Evolutionary conservation across 2,888 invertebrate species (phyloP), one percentile per base, ranked within the genome.

Genomic region (Apodemia zela): DNA sequence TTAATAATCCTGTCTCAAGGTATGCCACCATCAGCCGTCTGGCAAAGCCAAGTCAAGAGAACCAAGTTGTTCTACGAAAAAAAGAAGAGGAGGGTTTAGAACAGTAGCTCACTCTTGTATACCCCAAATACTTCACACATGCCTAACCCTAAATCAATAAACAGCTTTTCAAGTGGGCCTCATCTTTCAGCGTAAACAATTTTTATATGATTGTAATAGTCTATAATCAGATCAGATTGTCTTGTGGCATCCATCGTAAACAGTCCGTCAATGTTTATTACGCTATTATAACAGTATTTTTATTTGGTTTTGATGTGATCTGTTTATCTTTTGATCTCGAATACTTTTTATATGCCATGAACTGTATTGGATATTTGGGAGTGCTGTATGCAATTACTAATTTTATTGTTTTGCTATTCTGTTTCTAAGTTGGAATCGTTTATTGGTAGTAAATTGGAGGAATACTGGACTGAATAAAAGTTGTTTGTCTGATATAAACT

Each of bases 271-370:
- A 75, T 75, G 78, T 85, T 89, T 89, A 89, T 86, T 85, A 82
- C 74, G 78, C 76, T 78, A 82, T 87, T 85, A 87, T 90, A 87
- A 86, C 85, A 76, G 79, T 81, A 76, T 76, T 84, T 85, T 85
- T 83, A 84, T 84, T 80, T 76, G 75, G 79, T 76, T 82, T 80
- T 79, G 82, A 84, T 84, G 79, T 76, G 79, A 79, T 81, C 72
- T 84, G 85, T 87, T 87, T 87, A 87, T 87, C 88, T 82, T 77
- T 67, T 69, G 72, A 82, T 85, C 81, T 68, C 73, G 75, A 74
- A 80, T 80, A 78, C 63, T 70, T 73, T 82, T 82, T 82, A 81
- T 78, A 69, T 68, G 60, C 67, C 63, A 64, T 67, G 68, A 67
- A 66, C 64, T 66, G 65, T 66, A 66, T 38, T 66, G 67, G 69